A percentile compares a stretch with the other conserved stretches of the same genome.
Evolutionary conservation across 2,888 invertebrate species (phyloP).

Genomic region (Epirrita christyi): DNA sequence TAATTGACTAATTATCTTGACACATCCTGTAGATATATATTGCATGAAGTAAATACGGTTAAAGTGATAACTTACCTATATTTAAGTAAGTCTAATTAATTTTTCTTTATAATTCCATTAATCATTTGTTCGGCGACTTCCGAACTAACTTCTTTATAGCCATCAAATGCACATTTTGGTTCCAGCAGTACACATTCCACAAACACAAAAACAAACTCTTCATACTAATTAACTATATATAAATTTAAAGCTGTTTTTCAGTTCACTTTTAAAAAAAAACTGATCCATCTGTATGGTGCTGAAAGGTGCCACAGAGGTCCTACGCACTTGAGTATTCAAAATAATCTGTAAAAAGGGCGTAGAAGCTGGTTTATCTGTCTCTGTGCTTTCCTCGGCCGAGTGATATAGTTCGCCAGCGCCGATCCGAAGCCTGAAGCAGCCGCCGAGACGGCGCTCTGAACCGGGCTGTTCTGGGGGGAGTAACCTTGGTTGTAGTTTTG

Average conservation of each 20-base stretch:
- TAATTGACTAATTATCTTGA: too few relatives aligned
- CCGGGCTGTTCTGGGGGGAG: slow-evolving; percentile 50
- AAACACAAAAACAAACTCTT: too few relatives aligned
- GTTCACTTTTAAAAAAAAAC: slow-evolving; percentile 16
- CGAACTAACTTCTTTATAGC: too few relatives aligned
- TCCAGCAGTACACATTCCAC: too few relatives aligned
- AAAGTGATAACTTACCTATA: too few relatives aligned
- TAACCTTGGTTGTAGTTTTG: slow-evolving; percentile 29
- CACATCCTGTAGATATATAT: too few relatives aligned
- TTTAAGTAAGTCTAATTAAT: too few relatives aligned
- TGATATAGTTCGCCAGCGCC: slow-evolving; percentile 75
- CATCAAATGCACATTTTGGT: too few relatives aligned
- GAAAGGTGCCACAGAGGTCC: background rate
- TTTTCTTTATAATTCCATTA: too few relatives aligned
- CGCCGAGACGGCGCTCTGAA: slow-evolving; percentile 65
- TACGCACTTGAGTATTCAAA: slow-evolving; percentile 43
- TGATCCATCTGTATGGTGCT: background rate
- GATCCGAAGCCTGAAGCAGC: slow-evolving; percentile 82
- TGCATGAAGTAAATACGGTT: too few relatives aligned
- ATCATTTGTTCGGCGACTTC: too few relatives aligned
- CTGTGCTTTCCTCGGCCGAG: slow-evolving; percentile 66
- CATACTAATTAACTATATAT: too few relatives aligned
- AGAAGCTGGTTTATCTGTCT: slow-evolving; percentile 68
- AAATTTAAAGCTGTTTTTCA: background rate
- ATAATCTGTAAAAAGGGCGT: slow-evolving; percentile 67